phyloP scores from a whole-genome alignment of 2,888 invertebrate species.

The Cryptocephalus moraei region DNA sequence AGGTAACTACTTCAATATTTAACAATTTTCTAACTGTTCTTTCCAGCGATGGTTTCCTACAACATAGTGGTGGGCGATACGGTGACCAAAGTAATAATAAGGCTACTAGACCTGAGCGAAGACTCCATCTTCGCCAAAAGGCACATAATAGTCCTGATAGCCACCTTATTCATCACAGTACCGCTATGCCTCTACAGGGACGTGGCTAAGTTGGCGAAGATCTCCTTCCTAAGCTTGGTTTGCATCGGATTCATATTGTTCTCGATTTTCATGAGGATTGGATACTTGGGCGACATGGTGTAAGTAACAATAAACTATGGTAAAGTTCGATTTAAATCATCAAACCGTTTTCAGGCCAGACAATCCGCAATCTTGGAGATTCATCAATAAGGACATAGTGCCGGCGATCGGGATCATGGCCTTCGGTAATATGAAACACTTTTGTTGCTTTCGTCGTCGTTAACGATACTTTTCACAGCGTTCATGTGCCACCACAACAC shows the following conservation, averaged over 20 bases:
- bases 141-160: conserved; percentile 59
- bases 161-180: conserved; percentile 62
- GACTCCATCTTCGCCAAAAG: conserved; percentile 50
- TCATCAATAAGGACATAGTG: conserved; percentile 62
- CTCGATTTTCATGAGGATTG: conserved; percentile 52
- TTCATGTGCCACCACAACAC: conserved; percentile 89
- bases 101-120: conserved; percentile 49
- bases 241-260: conserved; percentile 64
- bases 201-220: conserved; percentile 58
- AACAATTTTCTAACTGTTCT: conserved; percentile 1
- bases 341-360: conserved; percentile 46
- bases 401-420: conserved; percentile 78
- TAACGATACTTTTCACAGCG: conserved; percentile 41
- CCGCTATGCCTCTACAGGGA: conserved; percentile 73
- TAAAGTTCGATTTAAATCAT: no score
- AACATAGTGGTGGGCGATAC: conserved; percentile 83
- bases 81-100: conserved; percentile 67
- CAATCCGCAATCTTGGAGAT: conserved; percentile 57
- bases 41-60: conserved; percentile 77
- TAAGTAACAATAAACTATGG: no score
- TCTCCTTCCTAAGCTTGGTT: conserved; percentile 56
- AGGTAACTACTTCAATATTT: neutral
- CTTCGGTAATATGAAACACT: conserved; percentile 48
- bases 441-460: neutral
- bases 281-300: conserved; percentile 50